Evolutionary conservation across 2,113 vertebrate genomes (phyloP), one percentile per base, ranked within the genome.

Genomic region (Stigmatopora nigra): DNA sequence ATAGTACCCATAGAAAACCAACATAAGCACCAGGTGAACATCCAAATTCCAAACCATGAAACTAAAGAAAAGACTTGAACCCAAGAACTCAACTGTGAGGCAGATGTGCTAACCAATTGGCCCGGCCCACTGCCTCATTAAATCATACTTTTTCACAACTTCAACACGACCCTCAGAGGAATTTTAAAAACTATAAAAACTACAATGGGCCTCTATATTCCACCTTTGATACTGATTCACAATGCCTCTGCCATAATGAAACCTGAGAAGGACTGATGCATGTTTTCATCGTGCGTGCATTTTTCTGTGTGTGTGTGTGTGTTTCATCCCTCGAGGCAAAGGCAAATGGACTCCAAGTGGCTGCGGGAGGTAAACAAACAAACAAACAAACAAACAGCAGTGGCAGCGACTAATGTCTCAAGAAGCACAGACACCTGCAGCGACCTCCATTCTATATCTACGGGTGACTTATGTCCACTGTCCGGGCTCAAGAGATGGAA

Each of bases 281-380:
- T 61, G 59, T 46, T 61, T 38, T 9, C 41, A 45, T 61, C 44
- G 36, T 12, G 17, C 38, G 11, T 44, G 58, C 58, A 60, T 60
- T n/a, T 44, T 2, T 41, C 20, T 25, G 52, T 35, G 63, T 65
- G 56, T 38, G 47, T 69, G 69, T 67, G 73, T 67, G 72, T 53
- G 68, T 51, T 66, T 53, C 67, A 79, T 77, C 57, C 73, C 78
- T 73, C 25, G 73, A 79, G 82, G 76, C 80, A 78, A 82, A 81
- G 72, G 69, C 78, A 74, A 87, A 88, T 88, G 79, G 82, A 82
- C 80, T 79, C 79, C 77, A 82, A 82, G 75, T 78, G 82, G 78
- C 71, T 78, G 83, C 68, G 72, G 82, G 84, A 86, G 81, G 83
- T 86, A 88, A 87, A 84, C 87, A 88, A 86, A 88, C 84, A 87